Conservation (phyloP, 2,888 invertebrate genomes). For the Galerucella nymphaeae region DNA sequence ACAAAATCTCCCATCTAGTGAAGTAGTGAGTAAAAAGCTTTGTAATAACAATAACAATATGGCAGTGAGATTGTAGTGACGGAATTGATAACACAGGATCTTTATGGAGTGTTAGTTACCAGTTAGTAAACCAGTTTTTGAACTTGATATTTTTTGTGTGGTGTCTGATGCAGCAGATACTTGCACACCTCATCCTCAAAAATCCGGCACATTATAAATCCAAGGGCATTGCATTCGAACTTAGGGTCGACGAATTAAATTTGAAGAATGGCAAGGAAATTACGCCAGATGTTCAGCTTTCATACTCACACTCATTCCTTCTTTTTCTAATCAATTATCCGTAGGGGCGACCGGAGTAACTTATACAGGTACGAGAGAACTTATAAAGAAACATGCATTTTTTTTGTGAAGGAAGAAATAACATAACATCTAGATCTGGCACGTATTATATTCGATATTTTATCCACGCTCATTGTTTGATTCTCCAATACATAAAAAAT, state of each 20-base stretch:
- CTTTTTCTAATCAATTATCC: constrained; percentile 39
- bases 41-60: neutral
- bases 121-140: constrained; percentile 1
- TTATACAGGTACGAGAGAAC: neutral
- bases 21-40: too few relatives aligned
- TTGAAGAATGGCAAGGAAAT: constrained; percentile 44
- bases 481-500: too few relatives aligned
- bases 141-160: constrained; percentile 3
- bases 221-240: constrained; percentile 36
- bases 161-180: constrained; percentile 11
- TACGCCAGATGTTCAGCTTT: constrained; percentile 59
- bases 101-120: neutral
- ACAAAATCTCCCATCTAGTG: too few relatives aligned
- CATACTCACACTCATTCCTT: constrained; percentile 42
- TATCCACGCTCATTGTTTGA: too few relatives aligned
- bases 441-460: too few relatives aligned
- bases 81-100: neutral
- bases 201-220: constrained; percentile 28
- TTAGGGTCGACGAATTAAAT: constrained; percentile 42
- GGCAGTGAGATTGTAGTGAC: neutral
- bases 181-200: constrained; percentile 26
- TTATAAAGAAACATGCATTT: neutral
- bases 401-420: too few relatives aligned
- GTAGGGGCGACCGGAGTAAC: constrained; percentile 8
- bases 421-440: too few relatives aligned